phyloP scores from a whole-genome alignment of 37 sponge, comb jelly and placozoan genomes.

The Lycopodina hypogea region DNA sequence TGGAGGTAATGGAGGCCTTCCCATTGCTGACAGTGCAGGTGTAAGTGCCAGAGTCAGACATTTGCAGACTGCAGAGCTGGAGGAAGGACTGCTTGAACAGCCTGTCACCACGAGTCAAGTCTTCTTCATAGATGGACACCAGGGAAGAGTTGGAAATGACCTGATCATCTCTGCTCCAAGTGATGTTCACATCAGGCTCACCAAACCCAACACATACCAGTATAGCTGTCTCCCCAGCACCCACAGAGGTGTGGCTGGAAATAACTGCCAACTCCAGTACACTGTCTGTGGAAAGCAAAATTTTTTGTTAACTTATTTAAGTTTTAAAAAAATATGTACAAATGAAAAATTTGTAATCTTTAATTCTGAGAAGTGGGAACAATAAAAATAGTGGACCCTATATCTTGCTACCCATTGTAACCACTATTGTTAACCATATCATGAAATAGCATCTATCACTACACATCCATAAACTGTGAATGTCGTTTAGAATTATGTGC shows the following conservation, averaged over 20 bases:
- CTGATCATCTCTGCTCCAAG: slow-evolving; percentile 21
- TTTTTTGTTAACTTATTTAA: too few relatives aligned
- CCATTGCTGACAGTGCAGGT: slow-evolving; percentile 18
- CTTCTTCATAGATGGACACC: slow-evolving; percentile 6
- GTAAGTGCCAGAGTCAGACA: neutral
- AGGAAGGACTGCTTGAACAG: slow-evolving; percentile 23
- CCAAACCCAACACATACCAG: slow-evolving; percentile 25
- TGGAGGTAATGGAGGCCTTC: neutral
- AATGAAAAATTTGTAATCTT: too few relatives aligned
- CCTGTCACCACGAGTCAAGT: neutral
- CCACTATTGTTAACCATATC: too few relatives aligned
- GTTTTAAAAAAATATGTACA: too few relatives aligned
- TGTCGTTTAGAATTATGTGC: too few relatives aligned
- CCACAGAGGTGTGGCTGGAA: slow-evolving; percentile 6
- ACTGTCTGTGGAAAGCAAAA: too few relatives aligned
- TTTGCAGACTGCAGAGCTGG: slow-evolving; percentile 1
- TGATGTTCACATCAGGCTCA: slow-evolving; percentile 7
- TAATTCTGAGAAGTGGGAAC: too few relatives aligned
- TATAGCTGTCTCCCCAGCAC: slow-evolving; percentile 11
- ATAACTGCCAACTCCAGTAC: slow-evolving; percentile 1
- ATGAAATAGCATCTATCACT: too few relatives aligned
- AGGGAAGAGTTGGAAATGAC: slow-evolving; percentile 11
- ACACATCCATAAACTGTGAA: too few relatives aligned
- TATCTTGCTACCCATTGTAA: too few relatives aligned
- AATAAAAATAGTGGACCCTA: too few relatives aligned